phyloP scores from a whole-genome alignment of 92 coral and sea anemone genomes.

The Siderastrea siderea region DNA sequence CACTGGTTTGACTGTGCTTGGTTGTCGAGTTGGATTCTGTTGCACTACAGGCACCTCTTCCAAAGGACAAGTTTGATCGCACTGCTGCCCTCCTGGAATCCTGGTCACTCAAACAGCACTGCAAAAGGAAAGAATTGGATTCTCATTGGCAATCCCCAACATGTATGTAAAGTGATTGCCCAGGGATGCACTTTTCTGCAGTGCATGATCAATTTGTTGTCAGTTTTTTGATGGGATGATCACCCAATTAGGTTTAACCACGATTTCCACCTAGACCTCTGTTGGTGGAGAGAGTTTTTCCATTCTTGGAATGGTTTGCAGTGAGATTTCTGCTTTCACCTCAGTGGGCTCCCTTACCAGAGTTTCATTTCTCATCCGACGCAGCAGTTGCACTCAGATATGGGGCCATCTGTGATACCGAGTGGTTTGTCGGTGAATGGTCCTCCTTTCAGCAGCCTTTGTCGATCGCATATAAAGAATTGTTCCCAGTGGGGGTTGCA shows the following conservation, averaged over 20 bases:
- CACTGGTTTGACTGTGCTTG: conserved; percentile 1
- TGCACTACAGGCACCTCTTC: neutral
- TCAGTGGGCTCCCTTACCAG: conserved; percentile 37
- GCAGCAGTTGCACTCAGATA: conserved; percentile 25
- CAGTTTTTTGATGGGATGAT: neutral
- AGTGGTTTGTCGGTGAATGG: conserved; percentile 30
- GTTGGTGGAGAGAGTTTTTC: conserved; percentile 31
- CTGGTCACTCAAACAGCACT: neutral
- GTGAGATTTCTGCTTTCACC: conserved; percentile 8
- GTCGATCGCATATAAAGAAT: conserved; percentile 38
- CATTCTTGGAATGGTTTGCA: conserved; percentile 11
- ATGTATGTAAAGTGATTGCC: conserved; percentile 28
- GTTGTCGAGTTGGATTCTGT: conserved; percentile 20
- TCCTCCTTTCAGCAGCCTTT: neutral
- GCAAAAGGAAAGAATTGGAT: conserved; percentile 1
- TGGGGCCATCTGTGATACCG: conserved; percentile 9
- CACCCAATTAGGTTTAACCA: neutral
- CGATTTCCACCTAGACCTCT: conserved; percentile 17
- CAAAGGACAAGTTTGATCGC: neutral
- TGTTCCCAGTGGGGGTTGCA: conserved; percentile 16
- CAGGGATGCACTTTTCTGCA: conserved; percentile 40
- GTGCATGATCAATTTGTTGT: conserved; percentile 18
- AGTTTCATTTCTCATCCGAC: conserved; percentile 10
- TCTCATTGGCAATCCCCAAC: conserved; percentile 16
- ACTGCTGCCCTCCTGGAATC: neutral